Conservation (phyloP, 2,888 invertebrate genomes). For the Catocala sponsa region DNA sequence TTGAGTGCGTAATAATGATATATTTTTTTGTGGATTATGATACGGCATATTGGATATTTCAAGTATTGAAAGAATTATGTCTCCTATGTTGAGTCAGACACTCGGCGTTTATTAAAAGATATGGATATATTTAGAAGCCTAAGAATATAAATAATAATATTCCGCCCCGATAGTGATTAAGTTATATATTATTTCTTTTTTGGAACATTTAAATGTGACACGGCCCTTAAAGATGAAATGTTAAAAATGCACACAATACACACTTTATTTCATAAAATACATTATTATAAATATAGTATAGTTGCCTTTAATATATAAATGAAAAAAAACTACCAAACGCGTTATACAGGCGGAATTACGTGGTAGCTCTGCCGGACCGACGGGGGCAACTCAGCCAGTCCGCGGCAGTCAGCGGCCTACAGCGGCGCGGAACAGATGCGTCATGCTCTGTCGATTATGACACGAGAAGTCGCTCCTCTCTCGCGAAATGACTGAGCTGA, state of each 20-base stretch:
- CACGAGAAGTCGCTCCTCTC: conserved; percentile 48
- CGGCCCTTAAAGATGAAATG: no score
- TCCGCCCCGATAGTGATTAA: no score
- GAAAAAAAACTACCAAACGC: conserved; percentile 9
- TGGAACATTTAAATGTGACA: no score
- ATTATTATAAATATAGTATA: no score
- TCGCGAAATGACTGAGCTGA: conserved; percentile 71
- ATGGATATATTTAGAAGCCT: no score
- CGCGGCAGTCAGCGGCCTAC: conserved; percentile 78
- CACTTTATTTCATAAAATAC: no score
- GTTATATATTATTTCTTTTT: no score
- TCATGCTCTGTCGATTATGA: conserved; percentile 61
- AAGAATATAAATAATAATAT: no score
- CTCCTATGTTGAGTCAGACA: neutral
- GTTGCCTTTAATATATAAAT: no score
- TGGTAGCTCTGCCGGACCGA: conserved; percentile 37
- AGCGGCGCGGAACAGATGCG: conserved; percentile 70
- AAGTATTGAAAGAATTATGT: neutral
- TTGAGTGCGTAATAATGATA: conserved; percentile 35
- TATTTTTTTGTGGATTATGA: conserved; percentile 20
- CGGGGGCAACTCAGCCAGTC: conserved; percentile 61
- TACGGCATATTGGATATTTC: conserved; percentile 2
- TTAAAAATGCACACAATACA: no score
- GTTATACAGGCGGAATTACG: conserved; percentile 9
- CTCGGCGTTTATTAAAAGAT: no score